Conservation (phyloP, 2,888 invertebrate species). For the Nasonovia ribisnigri region DNA sequence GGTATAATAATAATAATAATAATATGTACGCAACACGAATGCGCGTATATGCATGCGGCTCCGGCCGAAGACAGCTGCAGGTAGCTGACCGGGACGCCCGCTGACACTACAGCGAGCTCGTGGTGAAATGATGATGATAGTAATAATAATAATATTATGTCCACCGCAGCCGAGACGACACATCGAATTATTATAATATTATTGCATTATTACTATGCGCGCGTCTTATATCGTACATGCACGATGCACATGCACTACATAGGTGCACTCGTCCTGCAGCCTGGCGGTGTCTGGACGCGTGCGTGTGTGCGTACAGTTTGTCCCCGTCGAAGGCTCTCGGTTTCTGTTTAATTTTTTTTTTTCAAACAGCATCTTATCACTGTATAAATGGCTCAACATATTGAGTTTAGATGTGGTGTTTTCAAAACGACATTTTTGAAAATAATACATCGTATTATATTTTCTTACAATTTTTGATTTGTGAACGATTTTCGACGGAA, state of each 20-base stretch:
- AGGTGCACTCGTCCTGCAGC: background rate
- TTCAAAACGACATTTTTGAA: background rate
- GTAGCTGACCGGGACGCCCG: constrained; percentile 61
- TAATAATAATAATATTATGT: constrained; percentile 6
- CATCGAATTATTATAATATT: constrained; percentile 1
- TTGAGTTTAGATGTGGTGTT: background rate
- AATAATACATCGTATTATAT: background rate
- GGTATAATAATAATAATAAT: background rate
- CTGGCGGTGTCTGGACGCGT: background rate
- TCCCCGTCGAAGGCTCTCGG: background rate
- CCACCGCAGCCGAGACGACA: constrained; percentile 11
- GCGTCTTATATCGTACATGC: background rate
- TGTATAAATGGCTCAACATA: background rate
- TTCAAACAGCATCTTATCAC: background rate
- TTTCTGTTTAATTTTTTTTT: background rate
- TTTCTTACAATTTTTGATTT: background rate
- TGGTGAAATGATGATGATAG: background rate
- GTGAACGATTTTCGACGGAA: background rate
- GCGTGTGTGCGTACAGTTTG: background rate
- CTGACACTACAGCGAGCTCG: constrained; percentile 12
- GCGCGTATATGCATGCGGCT: too few relatives aligned
- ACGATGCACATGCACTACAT: background rate
- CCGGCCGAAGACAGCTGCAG: constrained; percentile 35
- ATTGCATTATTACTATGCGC: background rate
- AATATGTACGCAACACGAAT: background rate